Evolutionary conservation across 2,888 invertebrate genomes (phyloP).

Genomic region (Drosophila lacicola): DNA sequence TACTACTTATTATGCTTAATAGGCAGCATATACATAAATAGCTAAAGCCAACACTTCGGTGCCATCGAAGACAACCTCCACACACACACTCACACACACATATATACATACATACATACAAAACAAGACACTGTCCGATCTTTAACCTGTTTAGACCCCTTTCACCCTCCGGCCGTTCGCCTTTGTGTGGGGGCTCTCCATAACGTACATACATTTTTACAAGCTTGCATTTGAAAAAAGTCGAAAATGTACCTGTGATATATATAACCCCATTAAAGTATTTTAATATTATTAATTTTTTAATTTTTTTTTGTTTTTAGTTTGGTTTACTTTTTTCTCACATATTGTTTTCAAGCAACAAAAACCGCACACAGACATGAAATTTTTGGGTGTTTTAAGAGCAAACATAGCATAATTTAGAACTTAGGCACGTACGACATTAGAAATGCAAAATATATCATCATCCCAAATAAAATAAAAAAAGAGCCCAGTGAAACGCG

Average conservation of each 20-base stretch:
- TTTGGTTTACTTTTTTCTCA: conserved; percentile 28
- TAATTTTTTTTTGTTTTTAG: conserved; percentile 24
- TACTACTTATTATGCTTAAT: conserved; percentile 30
- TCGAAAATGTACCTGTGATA: conserved; percentile 85
- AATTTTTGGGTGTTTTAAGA: conserved; percentile 51
- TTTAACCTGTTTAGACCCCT: neutral
- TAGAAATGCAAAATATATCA: conserved; percentile 78
- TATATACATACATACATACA: neutral
- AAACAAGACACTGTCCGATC: conserved; percentile 19
- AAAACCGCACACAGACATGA: conserved; percentile 30
- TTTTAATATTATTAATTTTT: conserved; percentile 58
- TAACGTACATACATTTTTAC: conserved; percentile 77
- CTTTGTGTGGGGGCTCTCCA: conserved; percentile 42
- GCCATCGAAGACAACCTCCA: conserved; percentile 48
- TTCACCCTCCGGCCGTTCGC: conserved; percentile 1
- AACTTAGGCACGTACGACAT: conserved; percentile 73
- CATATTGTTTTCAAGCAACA: conserved; percentile 40
- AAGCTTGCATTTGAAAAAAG: conserved; percentile 78
- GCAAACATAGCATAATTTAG: conserved; percentile 70
- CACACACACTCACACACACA: conserved; percentile 5
- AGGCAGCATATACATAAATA: conserved; percentile 35
- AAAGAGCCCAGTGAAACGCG: conserved; percentile 45
- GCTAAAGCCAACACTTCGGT: conserved; percentile 53
- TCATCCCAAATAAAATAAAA: conserved; percentile 32
- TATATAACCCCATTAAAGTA: conserved; percentile 81